phyloP scores from a whole-genome alignment of 2,888 invertebrate genomes.

The Metellina segmentata region DNA sequence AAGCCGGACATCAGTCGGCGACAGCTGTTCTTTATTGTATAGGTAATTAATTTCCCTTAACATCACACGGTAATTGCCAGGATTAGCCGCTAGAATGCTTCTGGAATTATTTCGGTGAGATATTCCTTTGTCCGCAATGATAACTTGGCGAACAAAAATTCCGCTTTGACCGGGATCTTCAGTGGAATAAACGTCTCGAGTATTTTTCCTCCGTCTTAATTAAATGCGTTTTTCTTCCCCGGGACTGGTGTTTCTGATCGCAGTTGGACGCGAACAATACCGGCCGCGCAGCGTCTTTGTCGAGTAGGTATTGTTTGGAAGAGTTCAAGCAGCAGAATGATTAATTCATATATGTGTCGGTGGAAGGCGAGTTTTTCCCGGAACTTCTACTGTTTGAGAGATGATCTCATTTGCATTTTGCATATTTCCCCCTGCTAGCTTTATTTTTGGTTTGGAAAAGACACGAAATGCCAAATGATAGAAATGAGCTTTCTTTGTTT shows the following conservation, averaged over 20 bases:
- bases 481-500: too few species aligned
- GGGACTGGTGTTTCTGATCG: conserved; percentile 32
- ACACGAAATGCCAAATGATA: too few species aligned
- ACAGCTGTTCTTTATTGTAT: conserved; percentile 63
- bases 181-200: conserved; percentile 5
- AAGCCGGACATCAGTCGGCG: conserved; percentile 40
- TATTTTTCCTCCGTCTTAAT: conserved; percentile 48
- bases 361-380: conserved; percentile 1
- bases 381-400: conserved; percentile 25
- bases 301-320: conserved; percentile 41
- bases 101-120: conserved; percentile 27
- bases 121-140: conserved; percentile 40
- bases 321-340: conserved; percentile 36
- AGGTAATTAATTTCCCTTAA: conserved; percentile 58
- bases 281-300: conserved; percentile 36
- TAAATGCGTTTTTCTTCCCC: conserved; percentile 49
- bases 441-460: background rate
- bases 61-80: conserved; percentile 58
- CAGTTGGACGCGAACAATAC: conserved; percentile 14
- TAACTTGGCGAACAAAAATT: conserved; percentile 63
- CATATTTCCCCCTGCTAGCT: background rate
- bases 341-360: conserved; percentile 46
- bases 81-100: conserved; percentile 53
- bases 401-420: conserved; percentile 47
- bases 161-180: conserved; percentile 10